Evolutionary conservation across 2,797 vertebrate genomes (phyloP), one percentile per base, ranked within the genome.

Genomic region (Ispidina picta): DNA sequence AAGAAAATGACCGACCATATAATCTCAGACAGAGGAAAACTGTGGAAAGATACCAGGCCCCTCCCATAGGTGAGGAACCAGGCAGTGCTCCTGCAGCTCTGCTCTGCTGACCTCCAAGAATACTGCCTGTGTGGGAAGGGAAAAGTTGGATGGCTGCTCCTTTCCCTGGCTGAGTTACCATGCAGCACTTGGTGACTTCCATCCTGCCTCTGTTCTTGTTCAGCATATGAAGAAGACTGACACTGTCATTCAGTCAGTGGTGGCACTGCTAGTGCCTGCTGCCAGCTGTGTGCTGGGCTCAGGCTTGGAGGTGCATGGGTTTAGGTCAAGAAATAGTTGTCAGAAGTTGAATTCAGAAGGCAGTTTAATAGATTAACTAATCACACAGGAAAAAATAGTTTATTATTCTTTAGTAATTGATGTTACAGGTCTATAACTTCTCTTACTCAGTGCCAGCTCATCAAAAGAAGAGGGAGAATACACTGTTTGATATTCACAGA

Each of bases 11-110:
- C 96, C 97, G 99, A 19, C 99, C 98, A 0, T 99, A 99, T 96
- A 99, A 99, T 96, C 97, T 99, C 94, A 98, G 99, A 97, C 99
- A 99, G 96, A 98, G 99, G 43, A 99, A 99, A 98, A 99, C 99
- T 9, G 99, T 99, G 92, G 99, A 99, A 96, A 97, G 99, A 97
- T 99, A 99, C 35, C 99, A 99, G 95, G 99, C 99, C 26, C 99
- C 98, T 55, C 99, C 99, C 75, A 99, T 99, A 93, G 99, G 99
- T 99, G 97, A 92, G 92, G 65, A 86, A 44, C 12, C 54, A 49
- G n/a, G 11, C 17, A 35, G 29, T 72, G 25, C 37, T 82, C 2
- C 0, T 75, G 56, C 8, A 8, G 8, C 73, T 88, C n/a, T 62
- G 22, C 33, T 63, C 17, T 83, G 0, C n/a, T 81, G 33, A 70